A percentile compares a stretch with the other conserved stretches of the same genome.
These are phyloP conservation scores for Artibeus jamaicensis DNA, from an alignment of 2,797 vertebrate genomes.

Conservation along the genomic window DNA sequence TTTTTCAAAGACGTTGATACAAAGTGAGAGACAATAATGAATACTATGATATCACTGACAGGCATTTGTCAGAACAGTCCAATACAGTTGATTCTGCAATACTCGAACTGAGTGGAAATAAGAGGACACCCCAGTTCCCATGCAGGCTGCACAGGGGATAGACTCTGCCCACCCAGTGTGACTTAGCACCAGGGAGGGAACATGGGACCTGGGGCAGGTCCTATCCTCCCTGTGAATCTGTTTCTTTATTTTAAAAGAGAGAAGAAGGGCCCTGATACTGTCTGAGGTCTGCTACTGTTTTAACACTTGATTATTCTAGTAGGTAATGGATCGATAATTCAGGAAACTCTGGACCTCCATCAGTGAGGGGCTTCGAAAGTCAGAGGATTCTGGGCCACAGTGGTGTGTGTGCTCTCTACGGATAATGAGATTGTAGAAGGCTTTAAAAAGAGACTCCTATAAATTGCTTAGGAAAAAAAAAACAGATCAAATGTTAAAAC, in stretches of 20 bases:
- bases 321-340: not conserved
- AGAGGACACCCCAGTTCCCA: not conserved
- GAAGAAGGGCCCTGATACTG: not conserved
- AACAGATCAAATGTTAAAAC: not conserved
- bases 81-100: not conserved
- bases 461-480: not conserved
- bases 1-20: not conserved
- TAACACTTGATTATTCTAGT: not conserved
- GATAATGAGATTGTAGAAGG: not conserved
- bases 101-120: not conserved
- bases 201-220: fast-evolving
- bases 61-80: not conserved
- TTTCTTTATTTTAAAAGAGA: not conserved
- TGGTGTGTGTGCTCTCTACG: not conserved
- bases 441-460: not conserved
- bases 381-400: not conserved
- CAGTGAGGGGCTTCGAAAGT: not conserved
- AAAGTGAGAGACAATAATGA: not conserved
- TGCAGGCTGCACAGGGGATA: not conserved
- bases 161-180: not conserved
- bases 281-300: not conserved
- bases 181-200: not conserved
- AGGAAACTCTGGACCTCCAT: not conserved
- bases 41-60: not conserved
- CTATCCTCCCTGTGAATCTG: not conserved